Evolutionary conservation across 2,888 invertebrate genomes (phyloP), one percentile per base, ranked within the genome.

Genomic region (Oeneis ivallda): DNA sequence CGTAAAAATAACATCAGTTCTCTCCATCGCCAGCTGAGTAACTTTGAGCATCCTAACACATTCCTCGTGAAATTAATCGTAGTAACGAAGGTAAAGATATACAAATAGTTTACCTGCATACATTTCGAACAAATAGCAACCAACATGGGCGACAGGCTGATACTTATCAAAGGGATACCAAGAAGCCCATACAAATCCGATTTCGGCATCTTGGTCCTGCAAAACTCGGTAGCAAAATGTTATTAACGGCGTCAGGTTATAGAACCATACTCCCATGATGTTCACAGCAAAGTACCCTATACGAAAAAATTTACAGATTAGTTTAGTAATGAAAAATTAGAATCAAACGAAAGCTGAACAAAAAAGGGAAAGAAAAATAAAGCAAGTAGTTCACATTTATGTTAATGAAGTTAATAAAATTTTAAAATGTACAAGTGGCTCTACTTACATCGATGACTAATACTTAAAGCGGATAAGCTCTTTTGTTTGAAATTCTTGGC

Each of bases 91-190:
- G 17, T 47, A 17, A 15, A 15, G 7, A 17, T 17, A 47, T 1
- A 13, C 11, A 11, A n/a, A 45, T 50, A 34, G 9, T 79, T 80
- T 71, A 89, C 90, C 90, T 32, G 86, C 85, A 68, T 85, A 83
- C 67, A 88, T 80, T 75, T 92, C 92, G 71, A 90, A 91, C 1
- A 89, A 71, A 74, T 91, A 92, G 37, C 87, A 89, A 8, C 77
- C 74, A 43, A 85, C 64, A 66, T 91, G 92, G 1, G 83, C 83
- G 8, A 87, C 7, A 0, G 83, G 79, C 45, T 85, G 65, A 62
- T 82, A 76, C 74, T 89, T 92, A 72, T 92, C 87, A 66, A 91
- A 92, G 6, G 92, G 92, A 62, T 92, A 92, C 92, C 92, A 90
- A 2, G 88, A 87, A 19, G 79, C 76, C 92, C 92, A 92, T 19